Evolutionary conservation across 2,888 invertebrate species (phyloP).

Genomic region (Morpho helenor): DNA sequence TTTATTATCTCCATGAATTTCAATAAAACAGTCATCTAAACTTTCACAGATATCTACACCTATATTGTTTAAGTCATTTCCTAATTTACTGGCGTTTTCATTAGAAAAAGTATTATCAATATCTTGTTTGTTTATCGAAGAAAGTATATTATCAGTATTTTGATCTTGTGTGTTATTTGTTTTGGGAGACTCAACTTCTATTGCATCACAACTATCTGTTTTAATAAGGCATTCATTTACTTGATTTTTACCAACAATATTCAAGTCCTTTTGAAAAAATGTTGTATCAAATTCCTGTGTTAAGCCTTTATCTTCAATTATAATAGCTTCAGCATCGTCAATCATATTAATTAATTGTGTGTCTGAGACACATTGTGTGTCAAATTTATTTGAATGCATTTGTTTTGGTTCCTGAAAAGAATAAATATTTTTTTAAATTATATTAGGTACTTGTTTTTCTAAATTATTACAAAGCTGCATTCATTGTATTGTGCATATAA

Average conservation of each 20-base stretch:
- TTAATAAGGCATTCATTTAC: background rate
- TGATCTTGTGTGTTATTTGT: too few species aligned
- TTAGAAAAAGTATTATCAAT: background rate
- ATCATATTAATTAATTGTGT: conserved; percentile 59
- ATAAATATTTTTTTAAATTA: background rate
- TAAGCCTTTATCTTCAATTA: conserved; percentile 38
- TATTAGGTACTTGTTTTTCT: too few species aligned
- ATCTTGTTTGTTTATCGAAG: background rate
- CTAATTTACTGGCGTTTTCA: background rate
- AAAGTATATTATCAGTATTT: background rate
- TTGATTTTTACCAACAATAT: background rate
- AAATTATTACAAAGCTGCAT: too few species aligned
- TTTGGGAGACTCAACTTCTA: background rate
- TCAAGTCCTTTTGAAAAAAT: background rate
- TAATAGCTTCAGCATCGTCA: conserved; percentile 49
- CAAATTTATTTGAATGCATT: conserved; percentile 40
- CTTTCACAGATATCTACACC: background rate
- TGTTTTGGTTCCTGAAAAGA: conserved; percentile 29
- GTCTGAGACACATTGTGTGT: conserved; percentile 58
- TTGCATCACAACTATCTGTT: background rate
- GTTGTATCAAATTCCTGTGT: conserved; percentile 43
- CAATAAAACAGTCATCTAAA: background rate
- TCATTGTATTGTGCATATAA: too few species aligned
- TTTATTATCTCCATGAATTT: background rate
- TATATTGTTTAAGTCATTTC: background rate